A percentile compares a stretch with the other conserved stretches of the same genome.
Evolutionary conservation across 2,797 vertebrate species (phyloP).

Genomic region (Selene dorsalis): DNA sequence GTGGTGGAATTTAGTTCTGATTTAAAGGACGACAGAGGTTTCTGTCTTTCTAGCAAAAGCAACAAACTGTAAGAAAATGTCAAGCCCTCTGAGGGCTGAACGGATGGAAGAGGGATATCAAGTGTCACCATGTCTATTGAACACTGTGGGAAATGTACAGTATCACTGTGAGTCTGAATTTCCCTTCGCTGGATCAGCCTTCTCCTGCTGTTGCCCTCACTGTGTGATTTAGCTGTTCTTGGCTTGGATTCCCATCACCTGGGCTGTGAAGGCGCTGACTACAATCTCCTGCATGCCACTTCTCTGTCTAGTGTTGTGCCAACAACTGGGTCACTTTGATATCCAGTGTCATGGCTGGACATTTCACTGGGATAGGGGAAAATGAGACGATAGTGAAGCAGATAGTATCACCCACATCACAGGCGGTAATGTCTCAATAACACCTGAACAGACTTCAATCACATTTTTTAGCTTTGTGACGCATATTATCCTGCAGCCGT

Average conservation of each 20-base stretch:
- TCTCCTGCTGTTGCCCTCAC: slow-evolving; percentile 15
- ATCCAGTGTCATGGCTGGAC: slow-evolving; percentile 33
- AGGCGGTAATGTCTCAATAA: too few relatives aligned
- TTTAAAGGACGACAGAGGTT: background rate
- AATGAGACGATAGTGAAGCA: background rate
- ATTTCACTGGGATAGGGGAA: slow-evolving; percentile 16
- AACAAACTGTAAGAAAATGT: background rate
- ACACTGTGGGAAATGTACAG: background rate
- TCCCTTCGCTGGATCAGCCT: slow-evolving; percentile 14
- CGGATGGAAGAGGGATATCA: background rate
- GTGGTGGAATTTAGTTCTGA: background rate
- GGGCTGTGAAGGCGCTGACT: slow-evolving; percentile 30
- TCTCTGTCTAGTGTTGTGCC: slow-evolving; percentile 37
- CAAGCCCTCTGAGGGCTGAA: background rate
- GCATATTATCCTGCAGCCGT: too few relatives aligned
- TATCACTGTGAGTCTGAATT: background rate
- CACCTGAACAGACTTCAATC: too few relatives aligned
- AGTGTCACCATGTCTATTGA: background rate
- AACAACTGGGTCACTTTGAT: slow-evolving; percentile 23
- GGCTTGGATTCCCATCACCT: slow-evolving; percentile 32
- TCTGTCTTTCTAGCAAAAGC: background rate
- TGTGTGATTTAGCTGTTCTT: slow-evolving; percentile 23
- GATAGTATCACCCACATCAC: too few relatives aligned
- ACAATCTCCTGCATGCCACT: slow-evolving; percentile 14
- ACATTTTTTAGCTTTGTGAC: too few relatives aligned